Base-by-base conservation (phyloP, 2,797 vertebrate genomes). In the Dallia pectoralis region DNA sequence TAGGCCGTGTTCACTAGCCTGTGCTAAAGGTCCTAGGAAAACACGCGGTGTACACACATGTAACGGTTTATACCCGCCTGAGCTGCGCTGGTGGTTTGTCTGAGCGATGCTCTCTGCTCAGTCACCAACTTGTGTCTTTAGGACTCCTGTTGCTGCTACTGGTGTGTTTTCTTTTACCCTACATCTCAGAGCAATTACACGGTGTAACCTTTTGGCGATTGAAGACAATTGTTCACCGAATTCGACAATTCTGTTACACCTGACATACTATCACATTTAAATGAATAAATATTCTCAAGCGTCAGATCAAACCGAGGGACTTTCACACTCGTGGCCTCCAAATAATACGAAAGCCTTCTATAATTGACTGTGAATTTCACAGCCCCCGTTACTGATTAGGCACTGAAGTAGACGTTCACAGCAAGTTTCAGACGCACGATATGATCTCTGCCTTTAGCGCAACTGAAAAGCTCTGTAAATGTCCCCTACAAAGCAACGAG, bases 1-100 rank as follows among this genome's bases (percentile, higher is more conserved):
- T 84, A 79, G 86, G 87, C 86, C 89, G 83, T 89, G 88, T 89
- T 92, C 88, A 86, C 85, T 68, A 87, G 87, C 84, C 86, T 90
- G 88, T 89, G 91, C 86, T 91, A 91, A 91, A 90, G 89, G 89
- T 89, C 83, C 82, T 77, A 71, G 78, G 84, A 85, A 92, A 92
- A 88, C 85, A 91, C 90, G 85, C 82, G 83, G 89, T n/a, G n/a
- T n/a, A 90, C 87, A 89, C 73, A 77, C 86, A 88, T 85, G 87
- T 89, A 91, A 90, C 87, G 81, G 87, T 86, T 89, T 90, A 81
- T 87, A 87, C 89, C 89, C 82, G 82, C 83, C 85, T 68, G 80
- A 90, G 73, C 85, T 87, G 79, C 79, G 82, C 79, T 82, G 86
- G 86, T 83, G 88, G 82, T 87, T 81, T 81, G 82, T 73, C 74